These are phyloP conservation scores for Polyergus mexicanus DNA, from an alignment of 1,140 invertebrate genomes.

Conservation along the genomic window DNA sequence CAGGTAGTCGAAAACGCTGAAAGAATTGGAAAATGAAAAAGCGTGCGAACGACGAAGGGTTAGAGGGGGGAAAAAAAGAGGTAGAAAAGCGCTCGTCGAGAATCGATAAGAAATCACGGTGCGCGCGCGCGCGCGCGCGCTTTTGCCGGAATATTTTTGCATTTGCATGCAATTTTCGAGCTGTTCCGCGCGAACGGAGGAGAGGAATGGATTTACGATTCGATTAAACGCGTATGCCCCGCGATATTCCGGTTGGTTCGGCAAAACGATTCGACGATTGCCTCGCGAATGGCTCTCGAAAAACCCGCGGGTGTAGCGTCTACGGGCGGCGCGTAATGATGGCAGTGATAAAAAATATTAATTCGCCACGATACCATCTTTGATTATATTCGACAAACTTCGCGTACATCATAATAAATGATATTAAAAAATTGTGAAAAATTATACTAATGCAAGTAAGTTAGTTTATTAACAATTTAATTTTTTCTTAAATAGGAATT, in stretches of 20 bases:
- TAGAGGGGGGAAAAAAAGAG: not conserved
- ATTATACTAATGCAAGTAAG: too few relatives aligned
- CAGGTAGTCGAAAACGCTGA: constrained; percentile 56
- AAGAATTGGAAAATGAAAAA: constrained; percentile 50
- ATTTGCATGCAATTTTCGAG: constrained; percentile 77
- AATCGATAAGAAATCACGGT: constrained; percentile 75
- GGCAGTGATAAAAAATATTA: constrained; percentile 69
- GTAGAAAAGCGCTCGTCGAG: constrained; percentile 12
- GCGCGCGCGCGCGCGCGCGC: constrained; percentile 1
- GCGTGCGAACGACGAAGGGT: constrained; percentile 45
- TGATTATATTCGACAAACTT: constrained; percentile 46
- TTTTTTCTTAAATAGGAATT: constrained; percentile 14
- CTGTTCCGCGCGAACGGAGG: constrained; percentile 65
- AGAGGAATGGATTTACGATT: constrained; percentile 75
- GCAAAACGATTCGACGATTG: constrained; percentile 68
- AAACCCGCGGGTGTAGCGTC: constrained; percentile 52
- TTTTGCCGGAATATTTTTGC: constrained; percentile 71
- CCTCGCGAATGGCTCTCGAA: constrained; percentile 59
- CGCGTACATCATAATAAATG: not conserved
- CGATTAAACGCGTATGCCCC: constrained; percentile 72
- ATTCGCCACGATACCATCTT: constrained; percentile 63
- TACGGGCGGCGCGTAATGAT: constrained; percentile 36
- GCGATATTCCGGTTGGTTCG: constrained; percentile 50
- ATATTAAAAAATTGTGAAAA: constrained; percentile 4
- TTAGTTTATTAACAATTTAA: constrained; percentile 16